Percentiles rank a stretch among this genome's conserved stretches.
Evolutionary conservation across 2,888 invertebrate species (phyloP).

Genomic region (Ennomos fuscantarius): DNA sequence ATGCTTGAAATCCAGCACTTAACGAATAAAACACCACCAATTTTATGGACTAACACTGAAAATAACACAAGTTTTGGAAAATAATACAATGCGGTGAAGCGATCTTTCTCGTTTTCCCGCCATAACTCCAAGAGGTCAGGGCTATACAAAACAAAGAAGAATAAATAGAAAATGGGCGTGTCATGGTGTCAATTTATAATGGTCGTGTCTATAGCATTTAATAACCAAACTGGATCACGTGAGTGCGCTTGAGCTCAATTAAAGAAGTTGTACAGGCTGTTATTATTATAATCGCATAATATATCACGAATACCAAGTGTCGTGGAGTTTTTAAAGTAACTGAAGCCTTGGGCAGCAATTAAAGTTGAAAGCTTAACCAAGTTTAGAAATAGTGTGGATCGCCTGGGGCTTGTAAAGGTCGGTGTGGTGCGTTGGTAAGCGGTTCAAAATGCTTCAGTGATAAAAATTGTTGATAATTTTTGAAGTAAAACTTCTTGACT

Average conservation of each 20-base stretch:
- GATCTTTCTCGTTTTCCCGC: too few species aligned
- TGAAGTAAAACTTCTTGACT: too few species aligned
- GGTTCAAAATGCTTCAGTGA: background rate
- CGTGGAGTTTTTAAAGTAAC: constrained; percentile 49
- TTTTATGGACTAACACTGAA: too few species aligned
- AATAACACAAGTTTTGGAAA: too few species aligned
- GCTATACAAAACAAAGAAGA: too few species aligned
- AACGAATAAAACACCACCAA: too few species aligned
- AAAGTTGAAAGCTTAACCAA: constrained; percentile 62
- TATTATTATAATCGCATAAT: constrained; percentile 59
- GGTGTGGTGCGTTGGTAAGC: constrained; percentile 9
- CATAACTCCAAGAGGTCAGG: too few species aligned
- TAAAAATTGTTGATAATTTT: background rate
- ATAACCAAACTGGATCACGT: constrained; percentile 17
- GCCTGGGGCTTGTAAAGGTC: constrained; percentile 29
- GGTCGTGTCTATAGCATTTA: background rate
- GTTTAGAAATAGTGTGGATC: constrained; percentile 49
- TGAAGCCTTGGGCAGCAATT: constrained; percentile 68
- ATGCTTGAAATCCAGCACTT: too few species aligned
- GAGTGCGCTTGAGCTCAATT: constrained; percentile 29
- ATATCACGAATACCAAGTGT: constrained; percentile 57
- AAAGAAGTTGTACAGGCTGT: constrained; percentile 39
- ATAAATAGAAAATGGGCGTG: constrained; percentile 4
- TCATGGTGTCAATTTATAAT: background rate
- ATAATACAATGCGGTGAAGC: too few species aligned